Percentiles rank a stretch among this genome's conserved stretches.
Conservation (phyloP, 2,888 invertebrate species). For the Drosophila pegasa region DNA sequence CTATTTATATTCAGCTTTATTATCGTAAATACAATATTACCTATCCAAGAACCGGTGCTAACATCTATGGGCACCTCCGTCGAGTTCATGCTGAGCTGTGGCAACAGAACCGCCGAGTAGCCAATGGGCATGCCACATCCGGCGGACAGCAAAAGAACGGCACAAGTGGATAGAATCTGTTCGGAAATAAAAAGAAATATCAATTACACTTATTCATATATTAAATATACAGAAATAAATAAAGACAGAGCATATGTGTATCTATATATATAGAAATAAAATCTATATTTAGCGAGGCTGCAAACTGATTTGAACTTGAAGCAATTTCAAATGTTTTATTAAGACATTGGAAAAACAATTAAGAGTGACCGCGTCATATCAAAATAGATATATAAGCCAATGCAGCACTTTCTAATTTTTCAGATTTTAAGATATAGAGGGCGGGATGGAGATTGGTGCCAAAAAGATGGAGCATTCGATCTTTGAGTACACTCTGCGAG, state of each 20-base stretch:
- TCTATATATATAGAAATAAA: not conserved
- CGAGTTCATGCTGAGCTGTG: conserved; percentile 88
- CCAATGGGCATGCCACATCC: conserved; percentile 93
- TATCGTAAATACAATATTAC: conserved; percentile 60
- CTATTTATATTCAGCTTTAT: not conserved
- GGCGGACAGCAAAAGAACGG: conserved; percentile 89
- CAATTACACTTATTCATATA: not conserved
- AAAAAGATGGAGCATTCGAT: too few relatives aligned
- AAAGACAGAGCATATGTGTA: too few relatives aligned
- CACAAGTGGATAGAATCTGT: conserved; percentile 90
- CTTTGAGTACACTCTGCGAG: too few relatives aligned
- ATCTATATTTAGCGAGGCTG: not conserved
- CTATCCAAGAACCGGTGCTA: conserved; percentile 92
- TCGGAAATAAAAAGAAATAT: conserved; percentile 14
- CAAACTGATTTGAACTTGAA: conserved; percentile 7
- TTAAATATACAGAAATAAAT: too few relatives aligned
- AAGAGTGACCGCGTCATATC: not conserved
- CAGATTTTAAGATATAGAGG: too few relatives aligned
- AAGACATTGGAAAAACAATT: not conserved
- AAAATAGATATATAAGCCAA: not conserved
- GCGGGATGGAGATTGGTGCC: too few relatives aligned
- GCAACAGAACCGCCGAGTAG: conserved; percentile 90
- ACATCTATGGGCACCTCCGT: conserved; percentile 87
- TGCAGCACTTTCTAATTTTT: not conserved
- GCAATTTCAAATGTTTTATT: not conserved